Conservation (phyloP, 1,140 invertebrate species). For the Fopius arisanus region DNA sequence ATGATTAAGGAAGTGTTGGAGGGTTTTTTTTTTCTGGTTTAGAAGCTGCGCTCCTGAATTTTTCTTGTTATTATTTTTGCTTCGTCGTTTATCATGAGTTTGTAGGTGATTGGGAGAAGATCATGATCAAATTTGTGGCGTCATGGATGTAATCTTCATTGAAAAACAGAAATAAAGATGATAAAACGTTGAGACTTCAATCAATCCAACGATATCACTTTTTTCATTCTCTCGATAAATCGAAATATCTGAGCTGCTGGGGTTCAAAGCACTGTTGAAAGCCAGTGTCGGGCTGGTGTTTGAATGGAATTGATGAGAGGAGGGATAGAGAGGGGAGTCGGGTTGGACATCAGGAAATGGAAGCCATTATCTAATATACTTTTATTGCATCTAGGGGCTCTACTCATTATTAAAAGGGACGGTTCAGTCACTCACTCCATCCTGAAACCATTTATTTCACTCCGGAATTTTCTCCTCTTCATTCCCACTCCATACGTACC, state of each 20-base stretch:
- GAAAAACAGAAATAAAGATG: neutral
- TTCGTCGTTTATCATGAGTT: neutral
- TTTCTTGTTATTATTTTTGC: neutral
- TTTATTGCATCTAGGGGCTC: constrained; percentile 43
- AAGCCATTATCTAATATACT: constrained; percentile 54
- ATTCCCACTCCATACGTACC: neutral
- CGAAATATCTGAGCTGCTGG: no score
- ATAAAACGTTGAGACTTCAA: constrained; percentile 5
- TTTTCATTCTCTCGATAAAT: no score
- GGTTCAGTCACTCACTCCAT: constrained; percentile 34
- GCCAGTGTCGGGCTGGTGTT: constrained; percentile 2
- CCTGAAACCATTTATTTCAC: neutral
- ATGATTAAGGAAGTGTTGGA: no score
- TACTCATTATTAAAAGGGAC: constrained; percentile 38
- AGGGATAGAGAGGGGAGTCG: constrained; percentile 2
- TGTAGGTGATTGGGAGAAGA: neutral
- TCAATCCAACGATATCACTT: neutral
- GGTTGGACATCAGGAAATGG: constrained; percentile 44
- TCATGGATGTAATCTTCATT: constrained; percentile 11
- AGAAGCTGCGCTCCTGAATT: no score
- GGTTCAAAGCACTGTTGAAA: neutral
- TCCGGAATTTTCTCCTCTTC: neutral
- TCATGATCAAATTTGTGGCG: neutral
- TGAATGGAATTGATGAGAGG: constrained; percentile 28
- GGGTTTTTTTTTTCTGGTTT: neutral